phyloP scores from a whole-genome alignment of 2,797 vertebrate genomes.

The Lagocephalus sceleratus region DNA sequence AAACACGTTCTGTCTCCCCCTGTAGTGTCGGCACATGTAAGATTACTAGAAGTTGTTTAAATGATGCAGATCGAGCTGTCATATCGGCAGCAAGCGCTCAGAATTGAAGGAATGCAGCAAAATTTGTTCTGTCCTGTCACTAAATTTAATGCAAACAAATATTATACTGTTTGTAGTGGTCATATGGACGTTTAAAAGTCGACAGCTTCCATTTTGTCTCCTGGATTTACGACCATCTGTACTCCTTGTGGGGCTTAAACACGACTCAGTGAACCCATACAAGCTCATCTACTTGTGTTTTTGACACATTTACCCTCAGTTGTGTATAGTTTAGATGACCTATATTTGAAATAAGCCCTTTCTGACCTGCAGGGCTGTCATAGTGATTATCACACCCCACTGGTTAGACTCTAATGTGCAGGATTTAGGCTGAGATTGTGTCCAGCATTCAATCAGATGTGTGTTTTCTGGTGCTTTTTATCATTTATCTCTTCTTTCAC shows the following conservation, averaged over 20 bases:
- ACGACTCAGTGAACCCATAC: conserved; percentile 25
- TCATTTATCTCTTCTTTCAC: not conserved
- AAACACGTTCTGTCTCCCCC: conserved; percentile 3
- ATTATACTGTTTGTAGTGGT: not conserved
- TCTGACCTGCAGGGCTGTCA: conserved; percentile 6
- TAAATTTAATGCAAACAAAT: not conserved
- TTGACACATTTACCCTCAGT: conserved; percentile 31
- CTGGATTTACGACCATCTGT: conserved; percentile 27
- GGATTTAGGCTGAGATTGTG: not conserved
- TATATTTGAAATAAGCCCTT: conserved; percentile 24
- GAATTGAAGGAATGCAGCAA: not conserved
- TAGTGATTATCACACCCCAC: conserved; percentile 23
- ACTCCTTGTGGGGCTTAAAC: conserved; percentile 9
- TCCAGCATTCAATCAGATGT: not conserved
- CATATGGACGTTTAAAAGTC: not conserved
- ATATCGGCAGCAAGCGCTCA: not conserved
- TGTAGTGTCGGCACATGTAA: not conserved
- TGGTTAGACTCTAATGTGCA: not conserved
- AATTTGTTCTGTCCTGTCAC: not conserved
- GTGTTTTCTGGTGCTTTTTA: not conserved
- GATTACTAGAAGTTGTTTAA: not conserved
- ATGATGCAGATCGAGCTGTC: not conserved
- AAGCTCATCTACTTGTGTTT: conserved; percentile 1
- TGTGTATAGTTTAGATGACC: conserved; percentile 30
- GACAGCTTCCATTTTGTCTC: not conserved